Evolutionary conservation across 2,113 vertebrate genomes (phyloP).

Genomic region (Mesembrinibis cayennensis): DNA sequence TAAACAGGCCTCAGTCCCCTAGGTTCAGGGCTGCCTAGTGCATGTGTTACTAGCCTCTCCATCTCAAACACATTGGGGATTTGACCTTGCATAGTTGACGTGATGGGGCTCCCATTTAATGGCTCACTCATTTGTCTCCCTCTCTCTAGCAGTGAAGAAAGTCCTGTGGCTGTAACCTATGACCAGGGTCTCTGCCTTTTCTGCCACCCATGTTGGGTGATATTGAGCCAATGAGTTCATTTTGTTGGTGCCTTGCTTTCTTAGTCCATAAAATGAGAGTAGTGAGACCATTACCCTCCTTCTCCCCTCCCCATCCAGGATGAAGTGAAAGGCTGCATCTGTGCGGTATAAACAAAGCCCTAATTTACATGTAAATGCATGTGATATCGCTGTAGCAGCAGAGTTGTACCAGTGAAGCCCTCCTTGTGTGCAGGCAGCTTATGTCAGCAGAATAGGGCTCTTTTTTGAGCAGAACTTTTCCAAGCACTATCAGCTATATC

Average conservation of each 20-base stretch:
- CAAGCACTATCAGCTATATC: slow-evolving; percentile 21
- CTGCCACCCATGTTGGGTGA: neutral
- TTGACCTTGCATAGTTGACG: neutral
- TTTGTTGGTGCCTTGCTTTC: neutral
- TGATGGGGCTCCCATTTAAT: neutral
- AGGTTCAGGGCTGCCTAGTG: neutral
- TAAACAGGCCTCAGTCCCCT: neutral
- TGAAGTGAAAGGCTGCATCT: slow-evolving; percentile 58
- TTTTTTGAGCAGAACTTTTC: slow-evolving; percentile 58
- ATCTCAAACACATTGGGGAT: neutral
- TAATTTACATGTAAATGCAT: slow-evolving; percentile 60
- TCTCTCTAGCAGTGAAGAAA: neutral
- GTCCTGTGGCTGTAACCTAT: neutral
- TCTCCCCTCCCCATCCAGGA: neutral
- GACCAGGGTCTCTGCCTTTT: neutral
- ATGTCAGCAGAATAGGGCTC: slow-evolving; percentile 49
- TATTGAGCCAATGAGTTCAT: neutral
- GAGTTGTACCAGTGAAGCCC: slow-evolving; percentile 24
- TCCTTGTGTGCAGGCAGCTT: slow-evolving; percentile 44
- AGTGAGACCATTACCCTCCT: neutral
- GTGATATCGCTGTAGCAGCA: slow-evolving; percentile 55
- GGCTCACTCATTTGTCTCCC: neutral
- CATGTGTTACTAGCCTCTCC: neutral
- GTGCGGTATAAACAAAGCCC: slow-evolving; percentile 28
- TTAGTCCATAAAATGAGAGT: neutral